These are phyloP conservation scores for Pandion haliaetus DNA, from an alignment of 2,113 vertebrate genomes.

Conservation along the genomic window DNA sequence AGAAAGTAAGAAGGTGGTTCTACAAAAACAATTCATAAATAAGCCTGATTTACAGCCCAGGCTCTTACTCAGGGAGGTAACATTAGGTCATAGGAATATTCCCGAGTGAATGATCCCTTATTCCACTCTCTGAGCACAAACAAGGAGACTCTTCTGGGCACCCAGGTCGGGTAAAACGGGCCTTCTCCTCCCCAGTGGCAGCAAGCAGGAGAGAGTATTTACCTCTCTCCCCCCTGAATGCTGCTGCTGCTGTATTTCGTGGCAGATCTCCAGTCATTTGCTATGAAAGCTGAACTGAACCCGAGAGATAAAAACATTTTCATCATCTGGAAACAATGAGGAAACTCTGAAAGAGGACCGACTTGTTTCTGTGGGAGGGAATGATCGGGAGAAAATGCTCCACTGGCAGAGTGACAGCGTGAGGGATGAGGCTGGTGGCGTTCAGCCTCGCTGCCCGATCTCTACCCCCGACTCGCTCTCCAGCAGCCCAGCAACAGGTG, in stretches of 20 bases:
- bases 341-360: not conserved
- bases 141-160: constrained; percentile 38
- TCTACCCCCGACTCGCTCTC: not conserved
- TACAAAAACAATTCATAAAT: constrained; percentile 2
- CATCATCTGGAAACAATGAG: constrained; percentile 52
- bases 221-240: not conserved
- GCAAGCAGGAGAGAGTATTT: not conserved
- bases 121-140: constrained; percentile 23
- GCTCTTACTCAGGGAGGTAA: constrained; percentile 18
- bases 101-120: constrained; percentile 43
- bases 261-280: not conserved
- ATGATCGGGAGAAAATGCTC: not conserved
- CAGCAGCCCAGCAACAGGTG: not conserved
- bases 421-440: not conserved
- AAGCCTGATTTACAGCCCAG: not conserved
- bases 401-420: not conserved
- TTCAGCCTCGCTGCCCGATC: not conserved
- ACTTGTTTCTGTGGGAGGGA: not conserved
- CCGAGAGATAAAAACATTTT: constrained; percentile 15
- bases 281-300: not conserved
- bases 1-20: not conserved
- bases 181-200: not conserved
- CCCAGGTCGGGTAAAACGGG: not conserved
- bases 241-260: not conserved
- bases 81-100: constrained; percentile 60